Evolutionary conservation across 1,140 invertebrate species (phyloP).

Genomic region (Temnothorax curvispinosus): DNA sequence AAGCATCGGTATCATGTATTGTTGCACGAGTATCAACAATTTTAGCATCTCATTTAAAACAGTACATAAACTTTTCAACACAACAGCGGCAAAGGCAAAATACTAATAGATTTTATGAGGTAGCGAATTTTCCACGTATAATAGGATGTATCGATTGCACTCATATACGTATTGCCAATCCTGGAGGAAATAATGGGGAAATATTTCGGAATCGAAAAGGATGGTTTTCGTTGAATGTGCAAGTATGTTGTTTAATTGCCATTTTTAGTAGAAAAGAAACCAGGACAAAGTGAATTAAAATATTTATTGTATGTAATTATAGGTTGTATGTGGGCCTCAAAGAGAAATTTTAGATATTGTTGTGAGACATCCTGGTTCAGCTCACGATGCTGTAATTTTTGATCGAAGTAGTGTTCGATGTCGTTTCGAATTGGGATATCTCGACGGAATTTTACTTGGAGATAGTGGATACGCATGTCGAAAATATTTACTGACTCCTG

Average conservation of each 20-base stretch:
- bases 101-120: background rate
- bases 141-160: conserved; percentile 11
- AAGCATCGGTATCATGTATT: conserved; percentile 11
- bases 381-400: background rate
- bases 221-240: background rate
- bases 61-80: background rate
- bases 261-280: background rate
- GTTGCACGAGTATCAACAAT: conserved; percentile 9
- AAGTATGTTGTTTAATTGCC: background rate
- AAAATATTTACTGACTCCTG: background rate
- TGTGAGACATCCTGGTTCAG: background rate
- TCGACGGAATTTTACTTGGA: background rate
- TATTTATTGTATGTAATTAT: background rate
- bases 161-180: conserved; percentile 10
- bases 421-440: background rate
- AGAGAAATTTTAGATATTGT: background rate
- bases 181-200: conserved; percentile 7
- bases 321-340: background rate
- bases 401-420: conserved; percentile 1
- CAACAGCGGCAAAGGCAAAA: background rate
- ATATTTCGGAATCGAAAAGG: conserved; percentile 7
- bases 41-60: background rate
- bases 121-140: background rate
- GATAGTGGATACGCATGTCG: background rate
- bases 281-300: background rate